Conservation (phyloP, 1,140 invertebrate species). For the Temnothorax curvispinosus region DNA sequence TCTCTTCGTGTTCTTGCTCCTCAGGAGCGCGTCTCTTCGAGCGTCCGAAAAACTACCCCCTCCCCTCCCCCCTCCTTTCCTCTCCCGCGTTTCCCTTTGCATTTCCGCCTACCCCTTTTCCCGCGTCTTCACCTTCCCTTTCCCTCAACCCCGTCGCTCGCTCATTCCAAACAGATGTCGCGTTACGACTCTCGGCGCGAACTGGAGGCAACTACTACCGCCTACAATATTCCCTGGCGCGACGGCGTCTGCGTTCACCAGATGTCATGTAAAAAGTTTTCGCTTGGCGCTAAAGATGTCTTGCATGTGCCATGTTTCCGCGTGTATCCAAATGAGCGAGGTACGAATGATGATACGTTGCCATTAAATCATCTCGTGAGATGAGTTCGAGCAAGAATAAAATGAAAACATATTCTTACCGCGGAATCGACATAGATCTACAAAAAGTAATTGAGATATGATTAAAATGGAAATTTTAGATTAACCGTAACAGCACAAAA, state of each 20-base stretch:
- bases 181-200: constrained; percentile 73
- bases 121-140: constrained; percentile 28
- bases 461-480: neutral
- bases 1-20: constrained; percentile 73
- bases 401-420: neutral
- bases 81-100: neutral
- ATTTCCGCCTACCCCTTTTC: constrained; percentile 18
- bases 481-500: neutral
- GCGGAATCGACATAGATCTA: neutral
- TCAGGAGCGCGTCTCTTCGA: constrained; percentile 35
- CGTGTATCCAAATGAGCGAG: constrained; percentile 31
- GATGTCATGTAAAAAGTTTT: constrained; percentile 76
- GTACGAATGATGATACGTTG: neutral
- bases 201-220: constrained; percentile 44
- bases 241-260: constrained; percentile 63
- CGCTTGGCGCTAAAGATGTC: neutral
- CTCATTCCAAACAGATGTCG: constrained; percentile 78
- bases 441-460: too few species aligned
- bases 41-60: constrained; percentile 68
- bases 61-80: neutral
- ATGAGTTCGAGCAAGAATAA: neutral
- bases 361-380: neutral
- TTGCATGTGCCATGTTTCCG: constrained; percentile 14
- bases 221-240: constrained; percentile 43
- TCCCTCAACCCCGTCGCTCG: constrained; percentile 45